A percentile compares a stretch with the other conserved stretches of the same genome.
Evolutionary conservation across 2,113 vertebrate species (phyloP).

Genomic region (Falco punctatus): DNA sequence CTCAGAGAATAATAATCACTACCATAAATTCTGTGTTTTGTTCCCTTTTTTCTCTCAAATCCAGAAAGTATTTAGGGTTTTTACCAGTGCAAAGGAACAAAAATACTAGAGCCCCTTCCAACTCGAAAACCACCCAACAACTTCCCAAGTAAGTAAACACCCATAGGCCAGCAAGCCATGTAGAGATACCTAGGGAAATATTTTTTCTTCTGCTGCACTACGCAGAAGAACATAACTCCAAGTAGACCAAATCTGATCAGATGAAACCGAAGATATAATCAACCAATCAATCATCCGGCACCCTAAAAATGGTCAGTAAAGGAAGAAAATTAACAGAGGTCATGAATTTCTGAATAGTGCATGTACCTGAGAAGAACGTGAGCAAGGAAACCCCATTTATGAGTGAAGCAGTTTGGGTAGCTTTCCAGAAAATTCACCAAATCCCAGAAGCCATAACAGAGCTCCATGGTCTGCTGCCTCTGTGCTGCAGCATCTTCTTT

Average conservation of each 20-base stretch:
- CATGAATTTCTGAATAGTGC: background rate
- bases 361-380: accelerated
- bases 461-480: background rate
- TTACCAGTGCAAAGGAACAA: background rate
- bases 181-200: background rate
- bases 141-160: background rate
- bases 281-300: background rate
- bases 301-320: background rate
- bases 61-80: background rate
- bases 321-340: background rate
- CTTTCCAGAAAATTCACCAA: background rate
- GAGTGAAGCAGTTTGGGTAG: background rate
- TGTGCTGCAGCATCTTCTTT: background rate
- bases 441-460: background rate
- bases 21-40: background rate
- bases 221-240: background rate
- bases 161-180: background rate
- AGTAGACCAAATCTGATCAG: background rate
- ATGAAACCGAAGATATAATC: background rate
- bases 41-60: background rate
- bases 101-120: background rate
- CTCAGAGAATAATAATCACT: background rate
- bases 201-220: background rate
- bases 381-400: background rate
- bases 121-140: background rate